Conservation (phyloP, 2,888 invertebrate genomes). For the Polylopha cassiicola region DNA sequence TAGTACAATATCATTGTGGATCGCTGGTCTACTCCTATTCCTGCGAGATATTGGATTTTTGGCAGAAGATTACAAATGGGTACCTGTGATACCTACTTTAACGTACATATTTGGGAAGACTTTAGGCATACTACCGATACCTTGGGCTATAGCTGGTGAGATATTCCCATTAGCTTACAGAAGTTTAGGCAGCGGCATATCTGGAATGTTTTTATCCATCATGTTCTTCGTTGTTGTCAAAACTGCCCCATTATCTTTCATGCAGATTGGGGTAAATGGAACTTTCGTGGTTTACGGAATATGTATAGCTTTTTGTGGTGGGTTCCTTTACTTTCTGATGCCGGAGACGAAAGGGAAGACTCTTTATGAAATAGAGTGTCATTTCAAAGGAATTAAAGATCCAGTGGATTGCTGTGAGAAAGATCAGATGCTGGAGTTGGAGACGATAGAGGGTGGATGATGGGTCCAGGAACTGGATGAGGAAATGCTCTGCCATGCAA, state of each 20-base stretch:
- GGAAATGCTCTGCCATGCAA: constrained; percentile 50
- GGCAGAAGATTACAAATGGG: constrained; percentile 54
- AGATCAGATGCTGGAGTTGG: constrained; percentile 58
- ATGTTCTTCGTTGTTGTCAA: constrained; percentile 82
- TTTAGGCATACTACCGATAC: constrained; percentile 79
- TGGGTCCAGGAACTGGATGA: constrained; percentile 24
- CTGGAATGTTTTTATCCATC: constrained; percentile 78
- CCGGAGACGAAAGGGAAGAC: constrained; percentile 84
- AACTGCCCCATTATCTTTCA: constrained; percentile 77
- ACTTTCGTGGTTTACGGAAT: constrained; percentile 79
- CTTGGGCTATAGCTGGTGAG: constrained; percentile 85
- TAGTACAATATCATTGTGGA: constrained; percentile 74
- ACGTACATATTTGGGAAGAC: constrained; percentile 77
- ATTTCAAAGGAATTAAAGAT: constrained; percentile 56
- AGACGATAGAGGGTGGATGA: constrained; percentile 63
- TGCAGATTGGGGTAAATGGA: constrained; percentile 71
- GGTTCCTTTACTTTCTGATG: constrained; percentile 76
- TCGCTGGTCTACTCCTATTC: constrained; percentile 64
- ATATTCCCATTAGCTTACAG: constrained; percentile 80
- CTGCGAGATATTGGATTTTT: constrained; percentile 53
- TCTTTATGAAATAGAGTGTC: constrained; percentile 80
- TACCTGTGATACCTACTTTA: constrained; percentile 69
- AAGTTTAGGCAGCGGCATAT: constrained; percentile 81
- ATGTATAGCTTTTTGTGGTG: constrained; percentile 73
- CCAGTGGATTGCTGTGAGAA: constrained; percentile 36